phyloP scores from a whole-genome alignment of 2,888 invertebrate genomes.

The Pachliopta kotzebuea region DNA sequence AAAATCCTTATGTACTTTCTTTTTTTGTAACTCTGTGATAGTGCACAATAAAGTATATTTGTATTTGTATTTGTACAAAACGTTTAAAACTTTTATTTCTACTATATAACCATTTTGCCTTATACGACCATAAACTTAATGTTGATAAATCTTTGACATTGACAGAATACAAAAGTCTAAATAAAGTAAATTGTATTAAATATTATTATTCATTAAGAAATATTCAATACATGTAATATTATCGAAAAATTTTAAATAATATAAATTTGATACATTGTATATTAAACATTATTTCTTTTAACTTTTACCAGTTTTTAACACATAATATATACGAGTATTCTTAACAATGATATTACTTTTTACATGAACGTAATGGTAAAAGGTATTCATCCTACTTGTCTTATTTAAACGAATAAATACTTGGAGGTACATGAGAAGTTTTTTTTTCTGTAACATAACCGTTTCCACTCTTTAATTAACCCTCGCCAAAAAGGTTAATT shows the following conservation, averaged over 20 bases:
- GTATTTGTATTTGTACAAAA: too few relatives aligned
- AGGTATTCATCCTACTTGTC: slow-evolving; percentile 7
- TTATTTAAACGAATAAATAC: slow-evolving; percentile 19
- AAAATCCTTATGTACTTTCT: too few relatives aligned
- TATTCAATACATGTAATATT: too few relatives aligned
- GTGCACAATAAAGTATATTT: too few relatives aligned
- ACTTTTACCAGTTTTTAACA: neutral
- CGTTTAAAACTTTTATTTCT: slow-evolving; percentile 6
- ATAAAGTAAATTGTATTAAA: neutral
- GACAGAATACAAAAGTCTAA: neutral
- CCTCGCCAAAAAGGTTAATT: slow-evolving; percentile 25
- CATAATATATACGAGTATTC: neutral
- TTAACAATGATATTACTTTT: neutral
- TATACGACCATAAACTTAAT: neutral
- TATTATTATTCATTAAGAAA: too few relatives aligned
- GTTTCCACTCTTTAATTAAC: slow-evolving; percentile 22
- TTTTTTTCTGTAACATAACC: slow-evolving; percentile 22
- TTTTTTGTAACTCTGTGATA: too few relatives aligned
- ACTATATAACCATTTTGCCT: neutral
- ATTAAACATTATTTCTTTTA: too few relatives aligned
- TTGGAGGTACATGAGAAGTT: slow-evolving; percentile 8
- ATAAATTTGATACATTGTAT: too few relatives aligned
- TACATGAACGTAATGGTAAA: neutral
- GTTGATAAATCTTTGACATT: neutral
- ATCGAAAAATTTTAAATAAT: too few relatives aligned